Percentiles rank a stretch among this genome's conserved stretches.
phyloP scores from a whole-genome alignment of 2,797 vertebrate species.

The Ceryle rudis region DNA sequence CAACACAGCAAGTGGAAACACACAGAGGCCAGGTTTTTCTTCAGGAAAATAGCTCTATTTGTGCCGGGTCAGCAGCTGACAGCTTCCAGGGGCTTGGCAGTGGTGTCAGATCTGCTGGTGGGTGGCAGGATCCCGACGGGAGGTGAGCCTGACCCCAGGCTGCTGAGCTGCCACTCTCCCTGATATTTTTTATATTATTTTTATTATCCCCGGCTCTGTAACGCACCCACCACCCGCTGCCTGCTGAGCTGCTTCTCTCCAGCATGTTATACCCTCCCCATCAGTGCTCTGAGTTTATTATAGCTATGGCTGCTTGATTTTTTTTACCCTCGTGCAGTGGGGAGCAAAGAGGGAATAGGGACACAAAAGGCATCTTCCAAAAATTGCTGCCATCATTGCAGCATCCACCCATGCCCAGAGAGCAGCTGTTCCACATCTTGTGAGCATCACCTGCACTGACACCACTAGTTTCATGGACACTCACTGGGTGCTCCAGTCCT shows the following conservation, averaged over 20 bases:
- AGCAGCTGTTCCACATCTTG: background rate
- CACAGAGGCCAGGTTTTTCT: background rate
- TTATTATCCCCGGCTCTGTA: background rate
- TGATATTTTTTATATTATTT: background rate
- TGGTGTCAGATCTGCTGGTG: background rate
- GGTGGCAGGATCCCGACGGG: background rate
- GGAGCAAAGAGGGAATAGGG: background rate
- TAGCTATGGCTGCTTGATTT: background rate
- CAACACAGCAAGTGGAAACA: background rate
- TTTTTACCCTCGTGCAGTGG: background rate
- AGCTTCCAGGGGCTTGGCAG: background rate
- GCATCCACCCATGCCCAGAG: rapidly evolving
- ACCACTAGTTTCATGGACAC: rapidly evolving
- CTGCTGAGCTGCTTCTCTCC: background rate
- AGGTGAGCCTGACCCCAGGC: background rate
- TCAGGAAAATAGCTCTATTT: background rate
- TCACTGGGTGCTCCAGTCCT: background rate
- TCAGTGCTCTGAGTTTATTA: background rate
- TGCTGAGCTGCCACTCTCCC: background rate
- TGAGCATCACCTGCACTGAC: rapidly evolving
- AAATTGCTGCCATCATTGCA: background rate
- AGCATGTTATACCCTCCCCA: background rate
- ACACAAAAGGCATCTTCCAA: background rate
- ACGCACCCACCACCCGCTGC: background rate
- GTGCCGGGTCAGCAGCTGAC: background rate